A percentile compares a stretch with the other conserved stretches of the same genome.
phyloP scores from a whole-genome alignment of 2,113 vertebrate genomes.

The Hydrolagus affinis region DNA sequence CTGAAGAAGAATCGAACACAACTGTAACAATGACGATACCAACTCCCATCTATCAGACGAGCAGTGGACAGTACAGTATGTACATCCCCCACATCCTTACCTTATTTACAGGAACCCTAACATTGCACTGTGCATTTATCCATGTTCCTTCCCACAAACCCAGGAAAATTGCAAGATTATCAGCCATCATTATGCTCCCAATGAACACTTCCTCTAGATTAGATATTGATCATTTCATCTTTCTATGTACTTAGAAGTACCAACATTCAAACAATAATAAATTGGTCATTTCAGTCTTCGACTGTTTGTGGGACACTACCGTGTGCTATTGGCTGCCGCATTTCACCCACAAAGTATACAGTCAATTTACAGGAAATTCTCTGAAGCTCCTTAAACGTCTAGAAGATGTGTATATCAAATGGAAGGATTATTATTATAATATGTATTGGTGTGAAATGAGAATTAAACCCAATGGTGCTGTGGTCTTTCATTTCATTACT shows the following conservation, averaged over 20 bases:
- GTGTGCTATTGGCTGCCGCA: too few relatives aligned
- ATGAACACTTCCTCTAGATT: too few relatives aligned
- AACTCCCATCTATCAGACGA: constrained; percentile 96
- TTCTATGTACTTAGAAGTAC: too few relatives aligned
- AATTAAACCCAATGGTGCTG: background rate
- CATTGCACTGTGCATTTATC: background rate
- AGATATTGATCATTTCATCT: too few relatives aligned
- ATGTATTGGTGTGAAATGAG: background rate
- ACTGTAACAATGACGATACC: constrained; percentile 96
- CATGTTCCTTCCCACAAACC: background rate
- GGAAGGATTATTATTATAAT: too few relatives aligned
- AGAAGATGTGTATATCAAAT: too few relatives aligned
- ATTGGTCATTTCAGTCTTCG: too few relatives aligned
- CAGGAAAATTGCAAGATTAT: background rate
- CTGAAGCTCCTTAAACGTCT: too few relatives aligned
- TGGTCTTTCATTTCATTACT: background rate
- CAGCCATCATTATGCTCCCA: background rate
- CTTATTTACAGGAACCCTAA: background rate
- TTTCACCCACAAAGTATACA: too few relatives aligned
- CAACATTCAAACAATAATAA: too few relatives aligned
- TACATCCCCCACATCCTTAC: constrained; percentile 34
- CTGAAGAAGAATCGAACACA: constrained; percentile 84
- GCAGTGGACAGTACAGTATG: constrained; percentile 97
- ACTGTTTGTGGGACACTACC: too few relatives aligned
- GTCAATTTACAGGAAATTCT: too few relatives aligned